Percentiles rank a stretch among this genome's conserved stretches.
Evolutionary conservation across 1,140 invertebrate genomes (phyloP).

Genomic region (Atta colombica): DNA sequence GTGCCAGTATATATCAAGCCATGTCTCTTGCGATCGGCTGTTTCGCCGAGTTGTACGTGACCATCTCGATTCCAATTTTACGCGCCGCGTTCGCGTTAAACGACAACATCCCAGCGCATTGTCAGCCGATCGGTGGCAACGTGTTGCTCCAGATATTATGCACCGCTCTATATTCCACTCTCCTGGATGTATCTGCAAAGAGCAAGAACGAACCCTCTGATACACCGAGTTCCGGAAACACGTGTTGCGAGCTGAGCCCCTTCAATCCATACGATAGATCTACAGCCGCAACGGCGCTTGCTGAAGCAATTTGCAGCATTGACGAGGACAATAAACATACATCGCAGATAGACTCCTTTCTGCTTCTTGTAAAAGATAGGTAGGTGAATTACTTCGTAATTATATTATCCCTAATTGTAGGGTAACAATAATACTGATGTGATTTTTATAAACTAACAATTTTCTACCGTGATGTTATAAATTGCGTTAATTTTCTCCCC

Average conservation of each 20-base stretch:
- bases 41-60: conserved; percentile 89
- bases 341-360: conserved; percentile 89
- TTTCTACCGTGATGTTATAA: neutral
- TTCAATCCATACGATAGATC: conserved; percentile 76
- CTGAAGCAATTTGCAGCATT: conserved; percentile 92
- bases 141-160: conserved; percentile 88
- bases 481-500: neutral
- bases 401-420: conserved; percentile 1
- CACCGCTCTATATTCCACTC: conserved; percentile 57
- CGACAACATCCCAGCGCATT: conserved; percentile 89
- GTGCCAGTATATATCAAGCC: conserved; percentile 92
- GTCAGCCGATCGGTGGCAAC: conserved; percentile 89
- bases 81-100: conserved; percentile 88
- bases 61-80: conserved; percentile 87
- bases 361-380: conserved; percentile 87
- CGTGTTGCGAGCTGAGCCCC: conserved; percentile 60
- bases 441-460: neutral
- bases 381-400: conserved; percentile 57
- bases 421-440: neutral
- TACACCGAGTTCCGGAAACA: conserved; percentile 48
- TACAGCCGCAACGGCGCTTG: conserved; percentile 86
- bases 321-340: conserved; percentile 92
- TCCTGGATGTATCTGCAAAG: conserved; percentile 57
- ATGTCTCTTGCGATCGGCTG: conserved; percentile 91
- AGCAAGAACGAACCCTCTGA: neutral